Conservation (phyloP, 2,888 invertebrate species). For the Hedya salicella region DNA sequence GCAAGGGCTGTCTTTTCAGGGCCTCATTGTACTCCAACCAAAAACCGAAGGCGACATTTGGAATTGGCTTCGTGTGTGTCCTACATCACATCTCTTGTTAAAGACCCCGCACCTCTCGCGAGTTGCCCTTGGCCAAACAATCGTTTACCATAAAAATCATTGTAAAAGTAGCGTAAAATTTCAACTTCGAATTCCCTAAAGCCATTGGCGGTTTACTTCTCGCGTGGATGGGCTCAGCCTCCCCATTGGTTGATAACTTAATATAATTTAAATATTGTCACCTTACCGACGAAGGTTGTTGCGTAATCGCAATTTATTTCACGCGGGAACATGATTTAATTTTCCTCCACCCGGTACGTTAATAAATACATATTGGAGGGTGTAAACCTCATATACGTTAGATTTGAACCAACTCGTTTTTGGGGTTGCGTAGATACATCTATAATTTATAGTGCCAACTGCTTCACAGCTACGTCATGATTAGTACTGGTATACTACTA, state of each 20-base stretch:
- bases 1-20: no score
- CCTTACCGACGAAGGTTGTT: constrained; percentile 67
- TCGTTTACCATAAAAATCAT: constrained; percentile 55
- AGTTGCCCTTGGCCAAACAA: constrained; percentile 58
- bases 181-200: constrained; percentile 65
- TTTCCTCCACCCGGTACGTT: constrained; percentile 69
- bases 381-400: constrained; percentile 29
- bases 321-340: constrained; percentile 77
- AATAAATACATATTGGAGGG: constrained; percentile 69
- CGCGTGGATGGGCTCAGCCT: constrained; percentile 51
- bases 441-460: no score
- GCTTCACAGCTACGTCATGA: no score
- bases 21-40: no score
- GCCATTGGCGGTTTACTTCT: constrained; percentile 62
- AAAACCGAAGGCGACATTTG: neutral
- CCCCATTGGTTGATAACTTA: constrained; percentile 75
- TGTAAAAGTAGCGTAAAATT: constrained; percentile 65
- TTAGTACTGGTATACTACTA: no score
- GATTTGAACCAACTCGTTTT: constrained; percentile 5
- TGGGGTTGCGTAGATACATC: neutral
- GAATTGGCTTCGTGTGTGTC: constrained; percentile 3
- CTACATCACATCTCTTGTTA: neutral
- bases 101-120: constrained; percentile 43
- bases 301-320: constrained; percentile 80
- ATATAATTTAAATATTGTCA: constrained; percentile 83